Percentiles rank a stretch among this genome's conserved stretches.
phyloP scores from a whole-genome alignment of 1,140 invertebrate genomes.

The Elymnias hypermnestra region DNA sequence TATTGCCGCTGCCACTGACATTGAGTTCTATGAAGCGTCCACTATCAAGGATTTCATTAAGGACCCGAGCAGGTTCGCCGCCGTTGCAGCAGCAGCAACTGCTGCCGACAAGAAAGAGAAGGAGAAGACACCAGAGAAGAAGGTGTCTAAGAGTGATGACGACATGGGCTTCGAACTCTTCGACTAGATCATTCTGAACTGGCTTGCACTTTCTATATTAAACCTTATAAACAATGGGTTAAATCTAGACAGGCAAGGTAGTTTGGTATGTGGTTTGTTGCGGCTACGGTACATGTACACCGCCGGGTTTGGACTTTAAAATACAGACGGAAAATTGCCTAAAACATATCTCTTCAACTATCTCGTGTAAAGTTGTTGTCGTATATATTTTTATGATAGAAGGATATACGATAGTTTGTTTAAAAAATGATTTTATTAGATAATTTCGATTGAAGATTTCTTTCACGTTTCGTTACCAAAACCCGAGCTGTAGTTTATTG shows the following conservation, averaged over 20 bases:
- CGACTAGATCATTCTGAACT: constrained; percentile 80
- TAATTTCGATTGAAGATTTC: constrained; percentile 9
- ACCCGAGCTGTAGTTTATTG: constrained; percentile 22
- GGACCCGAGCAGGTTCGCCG: constrained; percentile 94
- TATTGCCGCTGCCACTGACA: constrained; percentile 95
- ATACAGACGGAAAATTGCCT: too few relatives aligned
- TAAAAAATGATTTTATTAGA: neutral
- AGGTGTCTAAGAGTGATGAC: constrained; percentile 92
- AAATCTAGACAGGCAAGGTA: neutral
- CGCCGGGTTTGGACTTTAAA: constrained; percentile 30
- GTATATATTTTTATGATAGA: too few relatives aligned
- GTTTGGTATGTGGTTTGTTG: constrained; percentile 10
- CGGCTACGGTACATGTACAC: constrained; percentile 24
- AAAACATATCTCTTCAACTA: too few relatives aligned
- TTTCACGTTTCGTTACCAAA: constrained; percentile 21
- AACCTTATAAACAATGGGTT: neutral
- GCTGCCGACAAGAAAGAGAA: constrained; percentile 79
- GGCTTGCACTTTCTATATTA: neutral
- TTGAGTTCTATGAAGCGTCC: constrained; percentile 95
- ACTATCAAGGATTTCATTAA: constrained; percentile 95
- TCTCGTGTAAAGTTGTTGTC: too few relatives aligned
- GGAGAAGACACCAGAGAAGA: constrained; percentile 88
- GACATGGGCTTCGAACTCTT: constrained; percentile 98
- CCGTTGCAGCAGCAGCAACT: constrained; percentile 80
- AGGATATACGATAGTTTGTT: too few relatives aligned